Evolutionary conservation across 1,140 invertebrate species (phyloP), one percentile per base, ranked within the genome.

Genomic region (Brachionus rotundiformis): DNA sequence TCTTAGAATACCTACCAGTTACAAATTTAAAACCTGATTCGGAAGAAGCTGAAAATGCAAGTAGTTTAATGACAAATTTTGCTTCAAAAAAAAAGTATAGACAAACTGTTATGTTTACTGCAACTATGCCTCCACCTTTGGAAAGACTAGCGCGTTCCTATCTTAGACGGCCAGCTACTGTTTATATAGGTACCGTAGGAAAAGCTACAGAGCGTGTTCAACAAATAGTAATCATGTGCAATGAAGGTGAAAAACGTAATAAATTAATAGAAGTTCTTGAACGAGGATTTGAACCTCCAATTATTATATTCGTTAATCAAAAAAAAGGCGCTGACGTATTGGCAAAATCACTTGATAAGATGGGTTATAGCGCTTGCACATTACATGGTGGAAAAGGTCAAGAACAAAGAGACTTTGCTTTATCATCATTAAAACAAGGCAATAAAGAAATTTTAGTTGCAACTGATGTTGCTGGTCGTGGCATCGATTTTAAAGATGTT

Each of bases 251-350:
- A 84, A 99, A 99, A 87, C 92, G 87, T 75, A 90, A 90, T 85
- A 91, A 91, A 85, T 84, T 91, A 27, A 76, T 91, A 49, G 86
- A 88, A 61, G 88, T 91, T 23, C 85, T 91, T n/a, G 85, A 88
- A 63, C 63, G 92, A 81, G 93, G 94, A 7, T 92, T 97, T 47
- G 85, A 89, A 61, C 96, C 96, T 2, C 98, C 98, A 1, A 93
- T 99, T 73, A 99, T 99, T 85, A 98, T 99, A 85, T 99, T 99
- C 86, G 98, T 99, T 83, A 99, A 99, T 88, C 96, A 99, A 89
- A 99, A 99, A 92, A 99, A 98, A 89, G 97, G 96, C 83, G 98
- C 96, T 0, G 98, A 99, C 89, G 93, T 99, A 0, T 89, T 99
- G 86, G 96, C 96, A 39, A 96, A 96, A 88, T 94, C 95, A 54